Percentiles rank a stretch among this genome's conserved stretches.
phyloP scores from a whole-genome alignment of 2,888 invertebrate species.

The Odontocolon sp. region DNA sequence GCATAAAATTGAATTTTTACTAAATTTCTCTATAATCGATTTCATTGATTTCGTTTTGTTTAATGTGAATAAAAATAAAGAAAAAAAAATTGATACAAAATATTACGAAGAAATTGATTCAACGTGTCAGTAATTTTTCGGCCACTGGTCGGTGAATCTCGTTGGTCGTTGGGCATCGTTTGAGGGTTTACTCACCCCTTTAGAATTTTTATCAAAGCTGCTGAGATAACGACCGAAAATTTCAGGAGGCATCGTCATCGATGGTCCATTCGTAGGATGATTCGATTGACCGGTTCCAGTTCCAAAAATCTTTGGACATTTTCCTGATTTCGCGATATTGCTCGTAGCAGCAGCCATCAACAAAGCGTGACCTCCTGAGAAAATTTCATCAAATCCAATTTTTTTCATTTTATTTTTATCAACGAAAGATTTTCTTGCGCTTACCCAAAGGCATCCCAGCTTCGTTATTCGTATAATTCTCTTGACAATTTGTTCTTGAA shows the following conservation, averaged over 20 bases:
- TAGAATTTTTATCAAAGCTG: slow-evolving; percentile 69
- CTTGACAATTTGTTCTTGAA: slow-evolving; percentile 6
- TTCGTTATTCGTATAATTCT: slow-evolving; percentile 4
- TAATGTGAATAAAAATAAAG: no score
- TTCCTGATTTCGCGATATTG: slow-evolving; percentile 48
- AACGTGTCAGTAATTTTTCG: slow-evolving; percentile 46
- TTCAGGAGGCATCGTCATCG: slow-evolving; percentile 73
- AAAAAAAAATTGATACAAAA: slow-evolving; percentile 15
- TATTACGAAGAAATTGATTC: neutral
- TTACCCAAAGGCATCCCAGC: slow-evolving; percentile 8
- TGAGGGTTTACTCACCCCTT: slow-evolving; percentile 73
- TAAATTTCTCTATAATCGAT: no score
- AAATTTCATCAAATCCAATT: neutral
- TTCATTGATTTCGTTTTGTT: no score
- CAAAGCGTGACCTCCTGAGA: neutral
- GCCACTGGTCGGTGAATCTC: slow-evolving; percentile 52
- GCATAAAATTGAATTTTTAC: no score
- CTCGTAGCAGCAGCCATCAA: slow-evolving; percentile 12
- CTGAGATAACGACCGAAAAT: slow-evolving; percentile 72
- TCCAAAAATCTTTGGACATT: slow-evolving; percentile 55
- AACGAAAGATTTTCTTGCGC: neutral
- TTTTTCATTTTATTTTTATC: neutral
- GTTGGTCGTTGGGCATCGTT: slow-evolving; percentile 49
- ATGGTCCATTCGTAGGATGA: slow-evolving; percentile 24
- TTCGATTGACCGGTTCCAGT: slow-evolving; percentile 58